Evolutionary conservation across 2,888 invertebrate genomes (phyloP).

Genomic region (Caenorhabditis japonica): DNA sequence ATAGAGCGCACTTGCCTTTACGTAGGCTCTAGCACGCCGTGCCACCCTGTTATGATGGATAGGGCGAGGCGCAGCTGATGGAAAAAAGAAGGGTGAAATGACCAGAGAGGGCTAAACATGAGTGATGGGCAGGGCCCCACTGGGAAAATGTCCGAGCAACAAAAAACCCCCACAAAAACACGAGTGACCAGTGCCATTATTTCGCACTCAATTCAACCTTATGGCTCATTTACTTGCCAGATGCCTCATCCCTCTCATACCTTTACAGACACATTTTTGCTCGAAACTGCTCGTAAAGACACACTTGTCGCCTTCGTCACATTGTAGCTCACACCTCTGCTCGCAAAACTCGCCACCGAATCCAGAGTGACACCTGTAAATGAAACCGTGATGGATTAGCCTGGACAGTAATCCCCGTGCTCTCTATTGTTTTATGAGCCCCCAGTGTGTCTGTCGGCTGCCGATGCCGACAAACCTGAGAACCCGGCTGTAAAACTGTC

Average conservation of each 20-base stretch:
- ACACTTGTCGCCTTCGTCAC: conserved; percentile 27
- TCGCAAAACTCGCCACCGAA: conserved; percentile 45
- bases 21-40: no score
- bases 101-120: conserved; percentile 33
- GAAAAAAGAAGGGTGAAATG: conserved; percentile 4
- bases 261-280: conserved; percentile 42
- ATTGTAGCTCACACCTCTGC: conserved; percentile 21
- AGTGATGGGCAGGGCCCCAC: conserved; percentile 35
- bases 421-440: not conserved
- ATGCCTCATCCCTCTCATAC: no score
- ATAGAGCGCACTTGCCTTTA: no score
- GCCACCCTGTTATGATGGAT: conserved; percentile 34
- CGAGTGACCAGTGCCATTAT: conserved; percentile 21
- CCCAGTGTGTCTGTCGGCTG: no score
- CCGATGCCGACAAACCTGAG: not conserved
- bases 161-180: no score
- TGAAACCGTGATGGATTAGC: no score
- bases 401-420: not conserved
- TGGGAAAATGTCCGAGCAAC: conserved; percentile 35
- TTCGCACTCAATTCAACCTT: conserved; percentile 17
- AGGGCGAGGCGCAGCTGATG: conserved; percentile 25
- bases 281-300: conserved; percentile 11
- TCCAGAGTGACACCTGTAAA: conserved; percentile 42
- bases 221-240: conserved; percentile 6
- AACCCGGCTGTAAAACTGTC: not conserved